Percentiles rank a stretch among this genome's conserved stretches.
Evolutionary conservation across 2,888 invertebrate genomes (phyloP).

Genomic region (Caenorhabditis virilis): DNA sequence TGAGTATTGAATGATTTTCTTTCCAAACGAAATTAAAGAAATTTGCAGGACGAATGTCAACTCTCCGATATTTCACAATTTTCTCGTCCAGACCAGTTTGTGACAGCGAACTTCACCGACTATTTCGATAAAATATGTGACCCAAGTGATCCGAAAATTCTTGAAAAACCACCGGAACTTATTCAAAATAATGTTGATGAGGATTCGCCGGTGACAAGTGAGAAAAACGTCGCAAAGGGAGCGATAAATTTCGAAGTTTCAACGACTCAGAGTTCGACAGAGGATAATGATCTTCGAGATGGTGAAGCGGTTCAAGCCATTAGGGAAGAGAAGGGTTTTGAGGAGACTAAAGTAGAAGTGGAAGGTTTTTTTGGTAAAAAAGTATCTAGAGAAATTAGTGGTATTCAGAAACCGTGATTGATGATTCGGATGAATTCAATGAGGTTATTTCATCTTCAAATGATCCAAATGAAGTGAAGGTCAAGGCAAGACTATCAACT

Average conservation of each 20-base stretch:
- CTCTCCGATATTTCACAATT: conserved; percentile 59
- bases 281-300: conserved; percentile 17
- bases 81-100: conserved; percentile 58
- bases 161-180: conserved; percentile 15
- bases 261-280: conserved; percentile 5
- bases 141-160: conserved; percentile 28
- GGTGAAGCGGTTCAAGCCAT: conserved; percentile 21
- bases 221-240: conserved; percentile 23
- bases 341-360: conserved; percentile 20
- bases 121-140: conserved; percentile 64
- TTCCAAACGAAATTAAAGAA: background rate
- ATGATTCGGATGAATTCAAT: conserved; percentile 41
- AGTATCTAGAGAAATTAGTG: too few species aligned
- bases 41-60: conserved; percentile 62
- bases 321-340: conserved; percentile 5
- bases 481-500: conserved; percentile 55
- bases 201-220: background rate
- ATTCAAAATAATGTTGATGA: conserved; percentile 18
- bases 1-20: background rate
- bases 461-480: conserved; percentile 8
- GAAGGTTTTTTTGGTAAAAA: too few species aligned
- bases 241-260: conserved; percentile 28
- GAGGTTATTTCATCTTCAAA: conserved; percentile 15
- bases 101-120: conserved; percentile 53
- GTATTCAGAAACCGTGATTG: conserved; percentile 38